Base-by-base conservation (phyloP, 2,113 vertebrate species). In the Lepus timidus region DNA sequence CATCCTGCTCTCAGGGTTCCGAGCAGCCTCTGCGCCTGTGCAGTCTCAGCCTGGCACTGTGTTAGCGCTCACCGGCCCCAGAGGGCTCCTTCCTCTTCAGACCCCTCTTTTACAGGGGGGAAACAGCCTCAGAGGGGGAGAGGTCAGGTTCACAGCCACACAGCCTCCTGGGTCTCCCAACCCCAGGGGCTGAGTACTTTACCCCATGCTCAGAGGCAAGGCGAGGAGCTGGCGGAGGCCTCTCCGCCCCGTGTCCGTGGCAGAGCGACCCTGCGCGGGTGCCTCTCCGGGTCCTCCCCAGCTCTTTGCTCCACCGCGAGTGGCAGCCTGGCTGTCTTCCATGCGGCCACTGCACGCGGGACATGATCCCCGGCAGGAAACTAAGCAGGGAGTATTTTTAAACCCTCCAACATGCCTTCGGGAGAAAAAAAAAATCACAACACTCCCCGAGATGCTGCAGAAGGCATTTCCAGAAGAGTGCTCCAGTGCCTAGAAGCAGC, bases 331-430 rank as follows among this genome's bases (percentile, higher is more conserved):
- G 10, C 22, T 65, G 14, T 96, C 74, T 88, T 95, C 51, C 83
- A n/a, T 49, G 92, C 62, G 8, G 87, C 70, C 81, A 52, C 39
- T 9, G 33, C 70, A 29, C 79, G 65, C 19, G 93, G 93, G 91
- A 96, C n/a, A 25, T 74, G 74, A 58, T 0, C n/a, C 71, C 51
- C 88, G 4, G 68, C 87, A 95, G 97, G 84, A 93, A 95, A 97
- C 90, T 91, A 84, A 96, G 86, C 64, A 27, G n/a, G 73, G 85
- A 23, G 23, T 95, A 96, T 98, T 97, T 97, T 95, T 95, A 97
- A 97, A 97, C 93, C 64, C 14, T 82, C 90, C 93, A 71, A 44
- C 1, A 2, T 3, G 0, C 88, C 97, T 95, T 11, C 8, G 67
- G 68, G 55, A 80, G 71, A 4, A 9, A 70, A 70, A 70, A 76